Evolutionary conservation across 2,888 invertebrate species (phyloP).

Genomic region (Lasioglossum morio): DNA sequence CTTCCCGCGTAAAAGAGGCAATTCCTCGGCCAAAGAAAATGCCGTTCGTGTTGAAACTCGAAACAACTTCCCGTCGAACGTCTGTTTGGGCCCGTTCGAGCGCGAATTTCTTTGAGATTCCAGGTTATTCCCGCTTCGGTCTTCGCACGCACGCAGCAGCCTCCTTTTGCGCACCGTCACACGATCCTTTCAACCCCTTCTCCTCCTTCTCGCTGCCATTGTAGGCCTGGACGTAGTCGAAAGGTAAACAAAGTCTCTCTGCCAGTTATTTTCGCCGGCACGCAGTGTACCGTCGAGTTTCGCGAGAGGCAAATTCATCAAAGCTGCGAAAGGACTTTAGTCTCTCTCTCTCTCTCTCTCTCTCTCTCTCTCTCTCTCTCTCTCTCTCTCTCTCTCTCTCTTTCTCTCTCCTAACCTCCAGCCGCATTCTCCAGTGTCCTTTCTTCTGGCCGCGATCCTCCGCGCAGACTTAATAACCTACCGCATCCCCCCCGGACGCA

Average conservation of each 20-base stretch:
- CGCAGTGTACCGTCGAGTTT: conserved; percentile 50
- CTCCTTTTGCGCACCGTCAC: not conserved
- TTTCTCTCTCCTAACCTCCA: not conserved
- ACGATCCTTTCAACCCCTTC: not conserved
- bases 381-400: not conserved
- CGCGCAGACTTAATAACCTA: conserved; percentile 62
- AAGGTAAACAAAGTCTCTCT: conserved; percentile 42
- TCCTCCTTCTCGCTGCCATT: not conserved
- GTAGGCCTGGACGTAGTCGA: conserved; percentile 23
- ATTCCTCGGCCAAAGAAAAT: not conserved
- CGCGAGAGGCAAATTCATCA: conserved; percentile 72
- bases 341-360: not conserved
- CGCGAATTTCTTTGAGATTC: not conserved
- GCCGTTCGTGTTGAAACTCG: not conserved
- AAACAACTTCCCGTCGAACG: not conserved
- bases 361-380: not conserved
- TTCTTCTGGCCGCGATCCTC: conserved; percentile 15
- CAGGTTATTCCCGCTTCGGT: not conserved
- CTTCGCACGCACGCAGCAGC: not conserved
- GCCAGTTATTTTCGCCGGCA: conserved; percentile 37
- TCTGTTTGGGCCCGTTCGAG: not conserved
- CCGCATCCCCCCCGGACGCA: not conserved
- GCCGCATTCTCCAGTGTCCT: conserved; percentile 10
- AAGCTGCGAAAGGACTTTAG: conserved; percentile 57
- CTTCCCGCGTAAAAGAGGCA: not conserved